Conservation (phyloP, 2,888 invertebrate genomes). For the Nebria salina region DNA sequence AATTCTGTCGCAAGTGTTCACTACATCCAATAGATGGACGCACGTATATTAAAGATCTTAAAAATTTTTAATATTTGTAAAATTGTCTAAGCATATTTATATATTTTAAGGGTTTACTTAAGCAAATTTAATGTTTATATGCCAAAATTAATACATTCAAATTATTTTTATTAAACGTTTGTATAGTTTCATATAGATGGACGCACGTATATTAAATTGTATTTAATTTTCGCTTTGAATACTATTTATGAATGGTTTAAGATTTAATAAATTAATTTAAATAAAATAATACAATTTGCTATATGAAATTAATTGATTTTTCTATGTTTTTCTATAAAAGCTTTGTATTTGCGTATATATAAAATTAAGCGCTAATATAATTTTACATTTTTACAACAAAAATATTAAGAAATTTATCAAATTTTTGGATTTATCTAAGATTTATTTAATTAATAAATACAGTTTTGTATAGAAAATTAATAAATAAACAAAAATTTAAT, state of each 20-base stretch:
- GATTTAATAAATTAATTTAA: background rate
- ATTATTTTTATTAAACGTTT: no score
- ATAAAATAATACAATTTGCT: no score
- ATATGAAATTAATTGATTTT: no score
- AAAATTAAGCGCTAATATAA: no score
- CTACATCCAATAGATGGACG: constrained; percentile 17
- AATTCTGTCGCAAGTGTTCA: constrained; percentile 9
- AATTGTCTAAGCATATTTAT: background rate
- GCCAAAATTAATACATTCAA: no score
- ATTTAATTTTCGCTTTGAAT: background rate
- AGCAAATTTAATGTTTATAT: no score
- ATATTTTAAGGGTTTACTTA: no score
- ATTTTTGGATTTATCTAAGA: background rate
- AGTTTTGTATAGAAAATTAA: background rate
- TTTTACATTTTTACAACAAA: no score
- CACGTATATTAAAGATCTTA: background rate
- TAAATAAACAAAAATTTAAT: background rate
- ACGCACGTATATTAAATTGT: background rate
- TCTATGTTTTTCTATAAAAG: no score
- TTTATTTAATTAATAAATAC: background rate
- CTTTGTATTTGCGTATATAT: no score
- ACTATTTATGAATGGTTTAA: background rate
- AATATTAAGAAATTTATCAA: background rate
- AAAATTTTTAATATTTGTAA: background rate
- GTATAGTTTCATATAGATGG: background rate